Percentiles rank a stretch among this genome's conserved stretches.
Conservation (phyloP, 2,113 vertebrate genomes). For the Castor canadensis region DNA sequence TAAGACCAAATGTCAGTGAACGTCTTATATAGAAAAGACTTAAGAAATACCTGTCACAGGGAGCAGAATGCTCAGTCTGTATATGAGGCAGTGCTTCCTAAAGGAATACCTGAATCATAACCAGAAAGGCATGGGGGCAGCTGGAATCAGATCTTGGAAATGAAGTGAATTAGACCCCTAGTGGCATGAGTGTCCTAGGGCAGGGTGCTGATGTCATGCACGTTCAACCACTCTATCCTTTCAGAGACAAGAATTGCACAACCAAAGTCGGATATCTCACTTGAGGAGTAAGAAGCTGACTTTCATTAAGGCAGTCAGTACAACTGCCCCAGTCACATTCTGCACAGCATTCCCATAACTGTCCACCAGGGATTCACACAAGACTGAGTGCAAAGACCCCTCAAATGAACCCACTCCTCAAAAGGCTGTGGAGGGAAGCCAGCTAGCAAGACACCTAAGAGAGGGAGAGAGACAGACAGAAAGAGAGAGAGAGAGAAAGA, state of each 20-base stretch:
- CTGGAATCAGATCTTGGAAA: too few species aligned
- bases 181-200: rapidly evolving
- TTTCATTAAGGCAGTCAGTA: background rate
- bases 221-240: background rate
- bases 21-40: rapidly evolving
- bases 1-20: background rate
- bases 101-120: too few species aligned
- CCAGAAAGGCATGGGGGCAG: rapidly evolving
- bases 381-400: too few species aligned
- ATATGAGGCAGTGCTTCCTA: rapidly evolving
- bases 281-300: background rate
- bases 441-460: rapidly evolving
- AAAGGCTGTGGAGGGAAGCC: rapidly evolving
- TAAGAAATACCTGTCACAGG: too few species aligned
- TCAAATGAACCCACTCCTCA: background rate
- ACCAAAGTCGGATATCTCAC: background rate
- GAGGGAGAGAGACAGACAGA: too few species aligned
- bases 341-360: too few species aligned
- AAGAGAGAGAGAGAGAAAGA: background rate
- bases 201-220: background rate
- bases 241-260: background rate
- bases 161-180: rapidly evolving
- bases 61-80: background rate
- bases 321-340: too few species aligned
- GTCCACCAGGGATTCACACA: background rate